phyloP scores from a whole-genome alignment of 2,797 vertebrate species.

The Neosalanx taihuensis region DNA sequence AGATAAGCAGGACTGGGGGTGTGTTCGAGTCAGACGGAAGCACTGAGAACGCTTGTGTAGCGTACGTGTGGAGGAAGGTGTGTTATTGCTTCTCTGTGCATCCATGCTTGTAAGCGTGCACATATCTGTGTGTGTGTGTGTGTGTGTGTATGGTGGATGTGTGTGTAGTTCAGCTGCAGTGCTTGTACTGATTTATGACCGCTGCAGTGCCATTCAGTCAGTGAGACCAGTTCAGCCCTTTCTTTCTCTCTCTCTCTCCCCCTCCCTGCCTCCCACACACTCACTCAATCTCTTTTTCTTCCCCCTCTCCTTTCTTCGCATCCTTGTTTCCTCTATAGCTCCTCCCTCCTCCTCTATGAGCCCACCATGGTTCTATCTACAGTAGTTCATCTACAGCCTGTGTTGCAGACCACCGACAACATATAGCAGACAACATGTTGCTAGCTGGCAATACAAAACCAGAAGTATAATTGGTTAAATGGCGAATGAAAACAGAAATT shows the following conservation, averaged over 20 bases:
- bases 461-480: slow-evolving; percentile 17
- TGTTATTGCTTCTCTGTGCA: background rate
- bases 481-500: slow-evolving; percentile 3
- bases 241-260: background rate
- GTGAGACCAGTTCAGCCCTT: slow-evolving; percentile 27
- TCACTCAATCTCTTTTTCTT: background rate
- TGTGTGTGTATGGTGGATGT: slow-evolving; percentile 21
- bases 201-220: slow-evolving; percentile 58
- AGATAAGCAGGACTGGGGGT: background rate
- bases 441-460: slow-evolving; percentile 11
- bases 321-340: background rate
- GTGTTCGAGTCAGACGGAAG: too few relatives aligned
- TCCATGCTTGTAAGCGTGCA: background rate
- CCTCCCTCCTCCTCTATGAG: background rate
- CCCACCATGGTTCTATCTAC: background rate
- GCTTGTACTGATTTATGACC: slow-evolving; percentile 61
- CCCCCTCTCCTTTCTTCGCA: background rate
- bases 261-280: background rate
- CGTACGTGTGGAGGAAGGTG: background rate
- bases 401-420: slow-evolving; percentile 7
- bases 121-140: slow-evolving; percentile 1
- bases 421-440: slow-evolving; percentile 7
- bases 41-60: background rate
- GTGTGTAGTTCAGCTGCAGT: slow-evolving; percentile 50
- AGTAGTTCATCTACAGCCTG: background rate